Conservation (phyloP, 2,113 vertebrate species). For the Petrocephalus zakoni region DNA sequence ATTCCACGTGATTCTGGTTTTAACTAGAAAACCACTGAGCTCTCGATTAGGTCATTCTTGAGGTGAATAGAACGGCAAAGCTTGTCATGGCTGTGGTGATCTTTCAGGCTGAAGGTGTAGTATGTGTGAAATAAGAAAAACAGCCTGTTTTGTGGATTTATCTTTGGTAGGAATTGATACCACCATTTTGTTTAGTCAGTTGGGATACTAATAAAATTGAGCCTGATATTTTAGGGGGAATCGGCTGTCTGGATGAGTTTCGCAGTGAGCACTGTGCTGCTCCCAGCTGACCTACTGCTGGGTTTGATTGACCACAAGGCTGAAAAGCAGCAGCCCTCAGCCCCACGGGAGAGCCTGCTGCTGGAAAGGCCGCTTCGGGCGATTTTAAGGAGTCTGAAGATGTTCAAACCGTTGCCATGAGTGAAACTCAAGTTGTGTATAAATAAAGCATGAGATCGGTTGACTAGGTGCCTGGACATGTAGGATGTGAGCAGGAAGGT, state of each 20-base stretch:
- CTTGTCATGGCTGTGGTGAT: neutral
- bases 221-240: neutral
- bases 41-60: neutral
- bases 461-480: conserved; percentile 2
- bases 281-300: neutral
- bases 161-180: neutral
- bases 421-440: neutral
- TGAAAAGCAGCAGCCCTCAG: neutral
- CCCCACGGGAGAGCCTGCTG: neutral
- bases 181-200: neutral
- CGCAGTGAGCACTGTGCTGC: neutral
- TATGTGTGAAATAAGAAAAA: neutral
- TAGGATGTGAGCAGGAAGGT: neutral
- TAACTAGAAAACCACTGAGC: neutral
- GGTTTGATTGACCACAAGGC: neutral
- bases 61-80: neutral
- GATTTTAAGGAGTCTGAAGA: neutral
- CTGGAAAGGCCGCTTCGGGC: neutral
- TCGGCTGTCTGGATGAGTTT: neutral
- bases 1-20: neutral
- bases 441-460: neutral
- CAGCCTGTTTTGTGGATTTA: neutral
- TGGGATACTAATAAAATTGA: neutral
- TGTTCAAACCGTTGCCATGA: neutral
- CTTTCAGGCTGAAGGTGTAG: neutral